Evolutionary conservation across 2,797 vertebrate species (phyloP), one percentile per base, ranked within the genome.

Genomic region (Tolypeutes matacus): DNA sequence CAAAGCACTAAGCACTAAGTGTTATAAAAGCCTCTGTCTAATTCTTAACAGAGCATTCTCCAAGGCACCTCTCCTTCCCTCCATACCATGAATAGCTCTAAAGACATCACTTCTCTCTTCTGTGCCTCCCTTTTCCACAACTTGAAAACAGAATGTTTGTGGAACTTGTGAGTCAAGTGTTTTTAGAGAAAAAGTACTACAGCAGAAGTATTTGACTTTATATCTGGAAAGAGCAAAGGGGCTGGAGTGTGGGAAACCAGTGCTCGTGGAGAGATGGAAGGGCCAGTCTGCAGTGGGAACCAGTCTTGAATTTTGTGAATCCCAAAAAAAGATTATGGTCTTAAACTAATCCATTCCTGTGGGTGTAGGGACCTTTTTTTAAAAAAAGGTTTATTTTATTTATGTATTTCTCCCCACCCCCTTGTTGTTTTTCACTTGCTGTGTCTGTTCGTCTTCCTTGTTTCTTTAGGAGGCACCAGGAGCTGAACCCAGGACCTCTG

Each of bases 101-200:
- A 93, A 86, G 88, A 83, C 36, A 39, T 82, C 29, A 17, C 88
- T 92, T 90, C 86, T 93, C 85, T 94, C 77, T 75, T 92, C 67
- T 70, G 77, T 42, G 58, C 73, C 88, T 95, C 94, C 69, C 65
- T 90, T 94, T 94, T 86, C 88, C 78, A 95, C 95, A 96, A 94
- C 92, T 94, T 88, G 89, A 96, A 96, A 88, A 64, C 75, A 86
- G 90, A 96, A 88, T 96, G 96, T 96, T 95, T 96, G 83, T 42
- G n/a, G 49, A 96, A 84, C 73, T 87, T 2, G 8, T 42, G 10
- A 31, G 93, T 95, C 95, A 94, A 97, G 96, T 96, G 94, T 89
- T 94, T 94, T 85, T 89, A 27, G 65, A 95, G 82, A 84, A 93
- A 95, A 95, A 34, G 39, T 73, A 81, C 53, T 46, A 5, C 34